Evolutionary conservation across 2,113 vertebrate genomes (phyloP).

Genomic region (rabbit (Oryctolagus cuniculus)): DNA sequence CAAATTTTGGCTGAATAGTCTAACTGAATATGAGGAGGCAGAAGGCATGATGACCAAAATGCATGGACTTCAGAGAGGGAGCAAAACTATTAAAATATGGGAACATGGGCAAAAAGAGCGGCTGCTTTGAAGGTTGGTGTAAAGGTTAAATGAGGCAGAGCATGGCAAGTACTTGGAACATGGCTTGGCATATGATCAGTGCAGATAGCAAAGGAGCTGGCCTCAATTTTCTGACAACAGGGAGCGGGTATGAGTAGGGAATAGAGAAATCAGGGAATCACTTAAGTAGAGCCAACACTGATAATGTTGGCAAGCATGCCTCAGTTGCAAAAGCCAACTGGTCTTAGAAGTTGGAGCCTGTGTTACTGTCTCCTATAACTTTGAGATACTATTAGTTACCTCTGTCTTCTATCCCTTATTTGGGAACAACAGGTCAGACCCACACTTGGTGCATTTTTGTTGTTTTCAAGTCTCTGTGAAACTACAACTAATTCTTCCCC

Average conservation of each 20-base stretch:
- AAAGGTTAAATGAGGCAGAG: constrained; percentile 22
- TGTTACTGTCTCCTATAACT: background rate
- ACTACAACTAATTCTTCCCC: background rate
- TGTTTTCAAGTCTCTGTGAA: constrained; percentile 6
- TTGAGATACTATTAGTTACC: background rate
- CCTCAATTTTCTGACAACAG: background rate
- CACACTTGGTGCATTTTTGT: background rate
- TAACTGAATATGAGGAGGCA: background rate
- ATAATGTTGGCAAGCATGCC: background rate
- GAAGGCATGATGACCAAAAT: background rate
- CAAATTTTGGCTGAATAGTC: background rate
- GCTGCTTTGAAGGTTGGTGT: background rate
- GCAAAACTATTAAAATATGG: background rate
- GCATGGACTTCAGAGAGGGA: background rate
- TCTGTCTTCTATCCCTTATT: background rate
- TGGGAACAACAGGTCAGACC: background rate
- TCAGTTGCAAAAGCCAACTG: background rate
- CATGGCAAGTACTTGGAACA: background rate
- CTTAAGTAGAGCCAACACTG: background rate
- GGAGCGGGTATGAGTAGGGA: background rate
- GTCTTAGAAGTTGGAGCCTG: background rate
- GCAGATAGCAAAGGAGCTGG: background rate
- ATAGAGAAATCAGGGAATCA: background rate
- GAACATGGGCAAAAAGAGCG: background rate
- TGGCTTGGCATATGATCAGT: background rate